Base-by-base conservation (phyloP, 2,797 vertebrate genomes). In the Phoeniculus purpureus region DNA sequence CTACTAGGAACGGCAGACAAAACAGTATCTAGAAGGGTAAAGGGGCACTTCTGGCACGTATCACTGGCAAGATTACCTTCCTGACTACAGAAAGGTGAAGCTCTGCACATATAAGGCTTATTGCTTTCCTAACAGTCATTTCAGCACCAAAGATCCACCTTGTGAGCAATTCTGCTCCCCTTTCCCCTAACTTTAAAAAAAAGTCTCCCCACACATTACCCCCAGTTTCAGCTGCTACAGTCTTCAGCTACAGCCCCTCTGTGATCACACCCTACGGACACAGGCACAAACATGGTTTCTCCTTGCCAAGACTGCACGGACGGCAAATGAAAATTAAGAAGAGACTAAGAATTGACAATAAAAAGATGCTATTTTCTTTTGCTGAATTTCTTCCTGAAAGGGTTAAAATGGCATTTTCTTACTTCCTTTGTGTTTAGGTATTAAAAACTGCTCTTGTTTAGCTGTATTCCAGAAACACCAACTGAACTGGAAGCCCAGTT, bases 321-420 rank as follows among this genome's bases (percentile, higher is more conserved):
- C 51, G 81, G 72, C 40, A 92, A 93, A 94, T 92, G 80, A 94
- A 88, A 86, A 90, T 78, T 71, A 85, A 81, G 62, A 91, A 31
- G 68, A 85, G 88, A 92, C 68, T 95, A 87, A 91, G 75, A 91
- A 78, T 80, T 87, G 85, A 87, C 7, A 1, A 75, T 82, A 87
- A 80, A 90, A 90, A 37, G 66, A 85, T 37, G 32, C 19, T 14
- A 80, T 91, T 88, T 92, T 65, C 65, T 85, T 85, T 55, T 55
- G 32, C 54, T 45, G 68, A 67, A 43, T 81, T 76, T 85, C 71
- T 81, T 76, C 15, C 66, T 29, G 71, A 81, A 87, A 76, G 47
- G 73, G 74, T 87, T 95, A 84, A 87, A 89, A 89, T 76, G 9
- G 47, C 37, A 72, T 85, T 92, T 89, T 29, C 70, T 92, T 73